Evolutionary conservation across 2,113 vertebrate species (phyloP), one percentile per base, ranked within the genome.

Genomic region (Heterocephalus glaber): DNA sequence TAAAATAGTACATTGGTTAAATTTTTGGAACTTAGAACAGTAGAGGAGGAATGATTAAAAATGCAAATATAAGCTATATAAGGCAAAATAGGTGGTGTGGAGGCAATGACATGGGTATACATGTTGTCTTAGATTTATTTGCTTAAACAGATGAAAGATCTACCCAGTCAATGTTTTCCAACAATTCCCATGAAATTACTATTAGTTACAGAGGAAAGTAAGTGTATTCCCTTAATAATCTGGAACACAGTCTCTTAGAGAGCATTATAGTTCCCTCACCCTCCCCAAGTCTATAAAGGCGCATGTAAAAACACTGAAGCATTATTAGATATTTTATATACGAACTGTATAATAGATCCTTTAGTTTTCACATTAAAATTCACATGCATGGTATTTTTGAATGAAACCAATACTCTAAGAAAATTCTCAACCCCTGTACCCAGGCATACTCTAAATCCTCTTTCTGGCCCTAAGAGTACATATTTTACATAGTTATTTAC

Each of bases 401-500:
- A n/a, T 61, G 44, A 90, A 95, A 80, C 33, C n/a, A 81, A n/a
- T 26, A 77, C 28, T 70, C 6, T 47, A 58, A 77, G 74, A 77
- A 94, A 92, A 95, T 88, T 85, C 26, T 66, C 72, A 22, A 84
- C 19, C 19, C 7, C 2, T 4, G 30, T 56, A 13, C 38, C 28
- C 4, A 52, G 0, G 19, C 44, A 49, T 16, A 63, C 12, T 74
- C 19, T 79, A 12, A 47, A 66, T 47, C 14, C 2, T 8, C 30
- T 30, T 72, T 77, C n/a, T 4, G 44, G 44, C 41, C 52, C 54
- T 49, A 77, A 49, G 66, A 89, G 22, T 77, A 30, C 28, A 26
- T 90, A 44, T 72, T 70, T 92, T 84, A 86, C 38, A n/a, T 47
- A 65, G 44, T 92, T 95, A 94, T 95, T 94, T 86, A 79, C 76